phyloP scores from a whole-genome alignment of 2,888 invertebrate genomes.

The Tortricodes alternella region DNA sequence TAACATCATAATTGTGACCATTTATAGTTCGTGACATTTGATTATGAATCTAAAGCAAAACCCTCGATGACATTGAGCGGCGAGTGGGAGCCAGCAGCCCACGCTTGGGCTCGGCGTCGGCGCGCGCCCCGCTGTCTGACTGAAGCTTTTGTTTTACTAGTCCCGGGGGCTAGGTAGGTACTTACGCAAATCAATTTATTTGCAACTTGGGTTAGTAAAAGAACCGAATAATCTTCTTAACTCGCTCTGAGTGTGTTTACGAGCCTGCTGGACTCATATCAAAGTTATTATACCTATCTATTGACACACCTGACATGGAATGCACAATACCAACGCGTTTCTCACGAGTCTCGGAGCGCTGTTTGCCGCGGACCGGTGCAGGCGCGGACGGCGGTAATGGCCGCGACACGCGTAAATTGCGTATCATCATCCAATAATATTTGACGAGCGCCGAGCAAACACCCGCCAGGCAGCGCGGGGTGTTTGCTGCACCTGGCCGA shows the following conservation, averaged over 20 bases:
- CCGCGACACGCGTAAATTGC: slow-evolving; percentile 57
- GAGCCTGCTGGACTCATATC: too few species aligned
- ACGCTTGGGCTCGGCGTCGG: not conserved
- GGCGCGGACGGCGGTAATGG: slow-evolving; percentile 24
- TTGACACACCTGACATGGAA: slow-evolving; percentile 7
- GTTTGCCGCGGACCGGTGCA: slow-evolving; percentile 10
- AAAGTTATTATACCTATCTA: not conserved
- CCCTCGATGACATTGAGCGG: not conserved
- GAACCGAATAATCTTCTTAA: too few species aligned
- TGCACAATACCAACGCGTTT: slow-evolving; percentile 14
- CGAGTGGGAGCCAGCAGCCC: slow-evolving; percentile 4
- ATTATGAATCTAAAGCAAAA: slow-evolving; percentile 10
- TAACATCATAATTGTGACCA: slow-evolving; percentile 7
- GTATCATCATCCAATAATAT: slow-evolving; percentile 71
- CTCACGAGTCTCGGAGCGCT: slow-evolving; percentile 24
- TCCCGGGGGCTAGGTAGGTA: not conserved
- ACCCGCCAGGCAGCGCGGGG: slow-evolving; percentile 31
- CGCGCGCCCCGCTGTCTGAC: slow-evolving; percentile 15
- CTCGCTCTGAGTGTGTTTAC: too few species aligned
- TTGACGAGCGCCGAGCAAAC: slow-evolving; percentile 42
- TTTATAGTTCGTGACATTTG: slow-evolving; percentile 15
- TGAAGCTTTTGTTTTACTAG: not conserved
- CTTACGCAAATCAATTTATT: too few species aligned
- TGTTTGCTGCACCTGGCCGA: slow-evolving; percentile 19
- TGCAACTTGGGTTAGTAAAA: too few species aligned